phyloP scores from a whole-genome alignment of 2,113 vertebrate genomes.

The Ginglymostoma cirratum region DNA sequence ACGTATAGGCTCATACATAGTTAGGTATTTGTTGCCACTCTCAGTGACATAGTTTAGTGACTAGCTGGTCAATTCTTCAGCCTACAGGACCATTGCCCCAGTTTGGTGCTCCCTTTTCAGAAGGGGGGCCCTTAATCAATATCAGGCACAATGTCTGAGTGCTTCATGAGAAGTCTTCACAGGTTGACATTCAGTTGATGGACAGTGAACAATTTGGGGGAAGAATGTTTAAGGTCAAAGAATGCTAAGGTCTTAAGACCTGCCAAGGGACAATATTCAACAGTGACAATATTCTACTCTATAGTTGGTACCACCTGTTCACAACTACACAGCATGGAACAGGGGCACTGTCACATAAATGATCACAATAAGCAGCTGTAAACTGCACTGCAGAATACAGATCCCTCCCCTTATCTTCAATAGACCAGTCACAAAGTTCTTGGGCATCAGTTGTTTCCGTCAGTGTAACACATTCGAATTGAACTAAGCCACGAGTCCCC shows the following conservation, averaged over 20 bases:
- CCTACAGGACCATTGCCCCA: neutral
- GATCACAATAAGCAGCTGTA: neutral
- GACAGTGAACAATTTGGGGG: neutral
- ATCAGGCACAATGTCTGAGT: neutral
- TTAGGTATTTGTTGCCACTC: neutral
- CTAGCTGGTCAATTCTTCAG: neutral
- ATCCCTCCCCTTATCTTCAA: neutral
- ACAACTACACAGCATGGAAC: neutral
- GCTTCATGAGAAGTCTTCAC: neutral
- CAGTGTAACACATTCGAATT: neutral
- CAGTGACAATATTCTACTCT: neutral
- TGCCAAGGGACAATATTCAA: neutral
- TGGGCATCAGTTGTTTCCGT: neutral
- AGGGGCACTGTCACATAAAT: neutral
- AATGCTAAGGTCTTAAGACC: neutral
- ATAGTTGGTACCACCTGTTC: neutral
- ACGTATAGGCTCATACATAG: neutral
- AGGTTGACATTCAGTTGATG: neutral
- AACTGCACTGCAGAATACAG: neutral
- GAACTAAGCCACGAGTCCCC: neutral
- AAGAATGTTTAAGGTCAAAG: neutral
- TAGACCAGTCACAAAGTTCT: neutral
- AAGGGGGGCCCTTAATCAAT: neutral
- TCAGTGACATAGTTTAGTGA: neutral
- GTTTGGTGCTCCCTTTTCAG: neutral